Evolutionary conservation across 2,113 vertebrate species (phyloP), one percentile per base, ranked within the genome.

Genomic region (Podarcis cretensis): DNA sequence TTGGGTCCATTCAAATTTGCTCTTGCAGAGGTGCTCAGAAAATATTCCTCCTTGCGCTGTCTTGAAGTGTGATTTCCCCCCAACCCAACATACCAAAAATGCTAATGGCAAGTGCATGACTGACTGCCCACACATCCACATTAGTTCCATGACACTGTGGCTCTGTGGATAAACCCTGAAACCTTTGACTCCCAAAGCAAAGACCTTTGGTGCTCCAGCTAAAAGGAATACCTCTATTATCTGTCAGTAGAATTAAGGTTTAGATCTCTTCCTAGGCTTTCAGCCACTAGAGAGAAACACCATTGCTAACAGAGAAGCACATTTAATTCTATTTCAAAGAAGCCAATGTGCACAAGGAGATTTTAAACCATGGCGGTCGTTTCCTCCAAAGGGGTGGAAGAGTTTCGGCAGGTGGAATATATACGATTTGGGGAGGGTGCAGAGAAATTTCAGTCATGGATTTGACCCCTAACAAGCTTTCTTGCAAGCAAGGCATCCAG

Each of bases 1-100:
- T 16, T 74, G n/a, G 37, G 32, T 32, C 48, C 48, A 48, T 48
- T 48, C 32, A 35, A 90, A 91, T 91, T 90, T 90, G 83, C 81
- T 91, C 94, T 93, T 87, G 23, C 5, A 85, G 73, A 91, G 93
- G 75, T 2, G 18, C 21, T 59, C 83, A 83, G 59, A 85, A 92
- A 84, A 89, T 63, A 90, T 74, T 81, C 54, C 87, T 35, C 7
- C 13, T 65, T 84, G 57, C 90, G 87, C 89, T 90, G 84, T 8
- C 32, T 43, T 66, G 32, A n/a, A 10, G 8, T 87, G 40, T 13
- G 20, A 73, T 92, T 89, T 35, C 82, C 77, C 27, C 88, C 59
- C 30, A 20, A 27, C n/a, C 35, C 25, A 37, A 30, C n/a, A 71
- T 16, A 77, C 43, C 14, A 0, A 0, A 18, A 83, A n/a, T 20